A percentile compares a stretch with the other conserved stretches of the same genome.
phyloP scores from a whole-genome alignment of 2,113 vertebrate genomes.

The Lepisosteus osseus region DNA sequence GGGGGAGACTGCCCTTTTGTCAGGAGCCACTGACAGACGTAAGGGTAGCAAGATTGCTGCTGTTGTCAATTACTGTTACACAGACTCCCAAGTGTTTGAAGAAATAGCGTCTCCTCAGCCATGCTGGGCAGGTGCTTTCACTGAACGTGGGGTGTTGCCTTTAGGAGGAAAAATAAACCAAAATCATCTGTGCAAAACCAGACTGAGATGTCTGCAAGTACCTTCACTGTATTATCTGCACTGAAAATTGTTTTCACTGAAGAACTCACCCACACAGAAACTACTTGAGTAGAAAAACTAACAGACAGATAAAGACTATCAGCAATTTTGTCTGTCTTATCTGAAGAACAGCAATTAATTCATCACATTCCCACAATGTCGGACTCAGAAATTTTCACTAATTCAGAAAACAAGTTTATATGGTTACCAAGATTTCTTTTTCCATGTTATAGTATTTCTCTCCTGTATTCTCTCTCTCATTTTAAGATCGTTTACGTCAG shows the following conservation, averaged over 20 bases:
- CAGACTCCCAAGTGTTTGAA: conserved; percentile 6
- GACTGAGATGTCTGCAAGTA: not conserved
- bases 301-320: no score
- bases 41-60: conserved; percentile 22
- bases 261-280: no score
- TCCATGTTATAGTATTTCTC: no score
- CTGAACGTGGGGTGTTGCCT: not conserved
- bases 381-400: no score
- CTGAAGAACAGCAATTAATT: no score
- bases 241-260: not conserved
- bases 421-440: no score
- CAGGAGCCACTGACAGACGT: conserved; percentile 23
- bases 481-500: no score
- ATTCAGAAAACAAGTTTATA: no score
- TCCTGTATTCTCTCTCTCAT: no score
- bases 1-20: conserved; percentile 27
- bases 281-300: no score
- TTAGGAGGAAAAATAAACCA: not conserved
- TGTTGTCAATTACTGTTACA: conserved; percentile 32
- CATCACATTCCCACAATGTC: no score
- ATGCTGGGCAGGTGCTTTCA: conserved; percentile 15
- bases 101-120: conserved; percentile 5
- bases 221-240: not conserved
- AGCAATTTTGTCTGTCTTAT: no score
- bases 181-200: not conserved